These are phyloP conservation scores for Cyrtodaria siliqua DNA, from an alignment of 2,888 invertebrate genomes.

Conservation along the genomic window DNA sequence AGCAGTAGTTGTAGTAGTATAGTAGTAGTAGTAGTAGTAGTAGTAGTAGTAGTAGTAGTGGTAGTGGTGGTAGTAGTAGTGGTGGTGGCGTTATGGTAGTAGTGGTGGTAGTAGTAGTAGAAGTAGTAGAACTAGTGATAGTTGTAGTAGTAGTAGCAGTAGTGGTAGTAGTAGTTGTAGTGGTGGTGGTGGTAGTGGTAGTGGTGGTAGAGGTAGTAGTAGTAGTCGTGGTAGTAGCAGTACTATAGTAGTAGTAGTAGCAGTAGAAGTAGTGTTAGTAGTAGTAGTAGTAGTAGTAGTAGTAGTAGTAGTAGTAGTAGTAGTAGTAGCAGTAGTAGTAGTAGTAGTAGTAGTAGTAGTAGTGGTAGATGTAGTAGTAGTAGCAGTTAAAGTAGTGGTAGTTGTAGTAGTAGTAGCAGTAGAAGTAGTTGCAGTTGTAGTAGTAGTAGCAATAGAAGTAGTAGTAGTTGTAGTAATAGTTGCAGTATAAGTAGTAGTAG, in stretches of 20 bases:
- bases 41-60: conserved; percentile 21
- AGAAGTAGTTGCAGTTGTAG: conserved; percentile 18
- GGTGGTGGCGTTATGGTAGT: background rate
- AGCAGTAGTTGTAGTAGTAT: conserved; percentile 14
- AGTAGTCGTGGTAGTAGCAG: conserved; percentile 16
- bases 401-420: conserved; percentile 20
- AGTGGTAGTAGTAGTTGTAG: conserved; percentile 12
- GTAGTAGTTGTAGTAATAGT: conserved; percentile 14
- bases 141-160: conserved; percentile 19
- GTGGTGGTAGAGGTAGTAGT: conserved; percentile 15
- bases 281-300: conserved; percentile 21
- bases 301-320: conserved; percentile 12
- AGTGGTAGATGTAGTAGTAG: conserved; percentile 20
- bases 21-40: conserved; percentile 10
- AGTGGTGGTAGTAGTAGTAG: conserved; percentile 12
- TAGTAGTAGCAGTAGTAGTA: conserved; percentile 19
- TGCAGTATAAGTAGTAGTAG: conserved; percentile 14
- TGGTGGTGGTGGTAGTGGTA: conserved; percentile 16
- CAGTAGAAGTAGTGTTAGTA: conserved; percentile 14
- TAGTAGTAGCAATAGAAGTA: conserved; percentile 16
- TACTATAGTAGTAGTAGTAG: conserved; percentile 11
- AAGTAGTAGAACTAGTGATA: conserved; percentile 16
- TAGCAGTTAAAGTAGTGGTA: conserved; percentile 8
- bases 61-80: background rate
- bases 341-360: conserved; percentile 10